Evolutionary conservation across 2,888 invertebrate genomes (phyloP), one percentile per base, ranked within the genome.

Genomic region (Coenonympha glycerion): DNA sequence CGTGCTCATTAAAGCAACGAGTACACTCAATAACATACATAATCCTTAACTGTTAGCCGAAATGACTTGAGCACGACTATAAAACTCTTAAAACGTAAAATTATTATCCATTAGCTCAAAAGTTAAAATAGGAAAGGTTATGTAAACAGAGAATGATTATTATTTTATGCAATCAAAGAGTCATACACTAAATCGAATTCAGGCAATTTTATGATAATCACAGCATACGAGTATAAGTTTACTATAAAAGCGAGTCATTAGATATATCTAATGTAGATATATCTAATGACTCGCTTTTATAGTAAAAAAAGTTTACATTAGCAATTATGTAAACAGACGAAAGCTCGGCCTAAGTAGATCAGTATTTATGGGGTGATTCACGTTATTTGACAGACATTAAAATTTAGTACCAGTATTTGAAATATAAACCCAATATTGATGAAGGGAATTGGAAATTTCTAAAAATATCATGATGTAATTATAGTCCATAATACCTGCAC

Each of bases 121-220:
- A 37, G 22, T 3, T 18, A 26, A 16, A 48, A 31, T 24, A 33
- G 22, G 13, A 15, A 22, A 24, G 13, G 22, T 39, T 24, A 15
- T 39, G 15, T 39, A 39, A 31, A 22, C 13, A 3, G 2, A 39
- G 13, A 22, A 13, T 13, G 37, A 22, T 37, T 13, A 37, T 3
- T 28, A 39, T 24, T 39, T 39, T 39, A 39, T 24, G 24, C 39
- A 24, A 39, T 39, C 39, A 39, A 24, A 24, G 24, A 15, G 4
- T 24, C 6, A 24, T 13, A 24, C 15, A 15, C 15, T 37, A 37
- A 6, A 13, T 22, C 13, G 22, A 24, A 37, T 37, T 37, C 37
- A 15, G 3, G 37, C 37, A 37, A 22, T 37, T 37, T 11, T 22
- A 15, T 22, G 37, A 22, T 15, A 15, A 37, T 22, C 15, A 22